Evolutionary conservation across 23 tunicate species (phyloP), one percentile per base, ranked within the genome.

Genomic region (Clavelina lepadiformis): DNA sequence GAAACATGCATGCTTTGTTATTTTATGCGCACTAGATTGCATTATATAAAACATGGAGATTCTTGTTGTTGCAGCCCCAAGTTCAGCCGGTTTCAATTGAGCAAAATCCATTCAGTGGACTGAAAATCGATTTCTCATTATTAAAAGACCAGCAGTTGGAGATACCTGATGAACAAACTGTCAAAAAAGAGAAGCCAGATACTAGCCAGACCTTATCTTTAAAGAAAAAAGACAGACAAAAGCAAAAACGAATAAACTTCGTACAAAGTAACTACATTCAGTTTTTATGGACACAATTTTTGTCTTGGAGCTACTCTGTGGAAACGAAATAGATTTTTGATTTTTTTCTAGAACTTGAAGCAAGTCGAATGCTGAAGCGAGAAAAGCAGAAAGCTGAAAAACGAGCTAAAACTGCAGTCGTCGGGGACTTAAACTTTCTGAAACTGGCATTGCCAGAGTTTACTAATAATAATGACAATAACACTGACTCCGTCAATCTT

Each of bases 391-490:
- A 58, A 58, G 64, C 64, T 11, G 8, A 30, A 5, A 36, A 25
- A 25, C 30, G 64, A 28, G 64, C 64, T 30, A 58, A 58, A 58
- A 58, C 64, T 5, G 38, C 64, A 30, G 64, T 58, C 7, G 64
- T 58, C 21, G 64, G 64, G 7, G 64, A 58, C 35, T 30, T 58
- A 38, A 25, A 13, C 7, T 28, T 58, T 13, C n/a, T 58, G 7
- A 58, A 28, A 58, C 8, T 23, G 35, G 64, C 64, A 30, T 28
- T 58, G 21, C 64, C 64, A 24, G 64, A 58, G 30, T 58, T 58
- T n/a, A n/a, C n/a, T n/a, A n/a, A n/a, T n/a, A n/a, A n/a, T n/a
- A n/a, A n/a, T n/a, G n/a, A n/a, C n/a, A n/a, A n/a, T n/a, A n/a
- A n/a, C n/a, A n/a, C n/a, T n/a, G n/a, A n/a, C n/a, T n/a, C n/a